Conservation (phyloP, 2,113 vertebrate genomes). For the Sarotherodon lohbergeri region DNA sequence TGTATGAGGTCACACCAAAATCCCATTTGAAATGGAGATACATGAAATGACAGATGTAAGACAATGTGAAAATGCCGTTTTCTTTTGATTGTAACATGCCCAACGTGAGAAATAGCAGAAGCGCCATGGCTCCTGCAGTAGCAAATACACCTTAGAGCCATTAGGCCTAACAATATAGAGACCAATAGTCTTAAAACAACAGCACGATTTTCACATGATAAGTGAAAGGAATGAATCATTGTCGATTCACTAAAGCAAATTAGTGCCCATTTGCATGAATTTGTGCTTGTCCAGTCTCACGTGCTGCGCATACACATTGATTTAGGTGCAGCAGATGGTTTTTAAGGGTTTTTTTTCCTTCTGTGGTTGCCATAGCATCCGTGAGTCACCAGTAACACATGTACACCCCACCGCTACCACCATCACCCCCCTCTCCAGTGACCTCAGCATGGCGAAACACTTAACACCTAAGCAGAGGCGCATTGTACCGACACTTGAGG, state of each 20-base stretch:
- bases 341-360: neutral
- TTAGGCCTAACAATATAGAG: neutral
- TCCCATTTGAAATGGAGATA: neutral
- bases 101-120: neutral
- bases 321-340: slow-evolving; percentile 40
- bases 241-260: neutral
- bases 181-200: neutral
- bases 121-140: neutral
- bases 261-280: neutral
- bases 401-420: neutral
- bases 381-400: slow-evolving; percentile 47
- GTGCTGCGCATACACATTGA: neutral
- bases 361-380: slow-evolving; percentile 56
- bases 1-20: neutral
- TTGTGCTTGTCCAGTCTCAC: neutral
- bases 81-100: neutral
- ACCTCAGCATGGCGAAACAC: slow-evolving; percentile 37
- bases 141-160: neutral
- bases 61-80: neutral
- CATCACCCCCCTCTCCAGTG: neutral
- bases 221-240: neutral
- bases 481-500: slow-evolving; percentile 16
- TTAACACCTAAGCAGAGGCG: slow-evolving; percentile 36
- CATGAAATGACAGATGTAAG: neutral
- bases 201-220: neutral